Evolutionary conservation across 35 echinoderm and acorn worm species (phyloP), one percentile per base, ranked within the genome.

Genomic region (Stichopus chloronotus): DNA sequence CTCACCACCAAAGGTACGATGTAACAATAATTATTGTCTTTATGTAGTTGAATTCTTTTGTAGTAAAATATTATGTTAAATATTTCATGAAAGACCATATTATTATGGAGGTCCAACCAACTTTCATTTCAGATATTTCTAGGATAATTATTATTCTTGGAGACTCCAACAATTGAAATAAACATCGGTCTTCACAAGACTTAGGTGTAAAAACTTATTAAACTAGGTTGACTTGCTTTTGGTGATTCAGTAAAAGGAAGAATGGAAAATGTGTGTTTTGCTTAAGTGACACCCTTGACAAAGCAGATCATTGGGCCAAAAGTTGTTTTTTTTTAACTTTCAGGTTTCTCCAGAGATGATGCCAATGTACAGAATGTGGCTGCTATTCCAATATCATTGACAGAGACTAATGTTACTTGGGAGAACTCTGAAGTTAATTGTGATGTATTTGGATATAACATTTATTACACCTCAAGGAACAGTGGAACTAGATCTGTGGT

Each of bases 371-470:
- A 59, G 0, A 87, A 59, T 87, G 84, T 87, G 17, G 55, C 16
- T 22, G 84, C 55, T 19, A 0, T 25, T 57, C 84, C 84, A 5
- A 59, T 87, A 57, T 55, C 55, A 5, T 87, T 6, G 4, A 56
- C 11, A 9, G 55, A 52, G 14, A 87, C 59, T 5, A 71, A 87
- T 11, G 84, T 87, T 11, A 59, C 84, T 20, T 87, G 84, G 84
- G 84, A 87, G 9, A 56, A 55, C 11, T 87, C 84, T 30, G 65
- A 69, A 24, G 7, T 88, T 60, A 60, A 63, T 56, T 87, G 84
- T 87, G 84, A 87, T 87, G 84, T 87, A 58, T 58, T 87, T 87
- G 84, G 84, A 24, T 87, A 87, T 24, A 57, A 63, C 59, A 59
- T 87, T 6, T 87, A 87, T 21, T 87, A 63, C 84, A 55, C 30